These are phyloP conservation scores for Callionymus lyra DNA, from an alignment of 2,113 vertebrate genomes.

Conservation along the genomic window DNA sequence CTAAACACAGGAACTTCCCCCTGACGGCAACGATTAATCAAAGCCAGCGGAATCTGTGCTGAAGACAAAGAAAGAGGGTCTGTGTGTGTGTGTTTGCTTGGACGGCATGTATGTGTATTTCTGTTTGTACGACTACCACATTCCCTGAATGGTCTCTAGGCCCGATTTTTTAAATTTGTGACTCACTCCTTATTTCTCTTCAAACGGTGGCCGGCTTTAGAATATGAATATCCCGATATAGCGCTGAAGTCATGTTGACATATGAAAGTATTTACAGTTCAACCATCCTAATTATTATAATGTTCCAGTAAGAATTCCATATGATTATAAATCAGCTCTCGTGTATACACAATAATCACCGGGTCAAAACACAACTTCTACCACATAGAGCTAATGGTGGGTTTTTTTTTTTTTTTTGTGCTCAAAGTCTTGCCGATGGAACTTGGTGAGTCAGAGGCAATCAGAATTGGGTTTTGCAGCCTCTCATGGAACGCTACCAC, in stretches of 20 bases:
- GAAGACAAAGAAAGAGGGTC: constrained; percentile 24
- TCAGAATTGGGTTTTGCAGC: constrained; percentile 44
- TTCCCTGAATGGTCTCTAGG: constrained; percentile 1
- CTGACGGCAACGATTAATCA: constrained; percentile 66
- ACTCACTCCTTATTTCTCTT: constrained; percentile 7
- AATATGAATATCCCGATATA: too few species aligned
- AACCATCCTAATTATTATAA: constrained; percentile 24
- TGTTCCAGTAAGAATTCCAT: constrained; percentile 30
- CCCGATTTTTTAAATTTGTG: constrained; percentile 10
- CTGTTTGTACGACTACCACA: constrained; percentile 21
- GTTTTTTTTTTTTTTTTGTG: too few species aligned
- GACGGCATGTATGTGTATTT: constrained; percentile 3
- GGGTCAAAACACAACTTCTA: constrained; percentile 50
- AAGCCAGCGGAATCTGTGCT: constrained; percentile 57
- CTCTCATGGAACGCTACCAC: constrained; percentile 48
- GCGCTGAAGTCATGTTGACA: constrained; percentile 39
- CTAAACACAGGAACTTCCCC: constrained; percentile 65
- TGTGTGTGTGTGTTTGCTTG: constrained; percentile 15
- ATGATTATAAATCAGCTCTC: constrained; percentile 48
- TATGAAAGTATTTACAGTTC: constrained; percentile 41
- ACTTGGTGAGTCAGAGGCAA: constrained; percentile 52
- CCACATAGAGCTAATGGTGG: constrained; percentile 54
- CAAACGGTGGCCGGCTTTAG: too few species aligned
- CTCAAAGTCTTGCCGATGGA: constrained; percentile 41
- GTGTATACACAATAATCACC: constrained; percentile 53